Base-by-base conservation (phyloP, 2,888 invertebrate genomes). In the Prosopocoilus inquinatus region DNA sequence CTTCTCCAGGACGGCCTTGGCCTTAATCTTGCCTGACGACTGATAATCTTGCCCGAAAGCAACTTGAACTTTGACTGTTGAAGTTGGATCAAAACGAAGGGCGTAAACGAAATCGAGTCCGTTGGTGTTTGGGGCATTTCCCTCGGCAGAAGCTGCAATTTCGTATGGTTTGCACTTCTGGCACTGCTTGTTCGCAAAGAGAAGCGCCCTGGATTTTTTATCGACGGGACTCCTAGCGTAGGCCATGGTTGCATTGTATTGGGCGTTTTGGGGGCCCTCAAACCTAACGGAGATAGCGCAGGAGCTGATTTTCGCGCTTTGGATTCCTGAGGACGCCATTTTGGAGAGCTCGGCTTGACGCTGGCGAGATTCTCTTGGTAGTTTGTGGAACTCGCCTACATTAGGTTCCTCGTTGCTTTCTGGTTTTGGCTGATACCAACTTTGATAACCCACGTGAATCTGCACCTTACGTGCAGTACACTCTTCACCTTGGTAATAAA, bases 211-310 rank as follows among this genome's bases (percentile, higher is more conserved):
- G 8, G 79, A 73, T 66, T 82, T 84, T 4, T 78, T 72, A 64
- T 85, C 82, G 1, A 82, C 79, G 1, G 78, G 75, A 67, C 85
- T 87, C n/a, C 71, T 67, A 20, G 80, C 82, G 16, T 77, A 64
- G n/a, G 84, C 85, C 8, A 79, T 72, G 3, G 84, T 85, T 1
- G 81, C 60, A 0, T 78, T 73, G 59, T 81, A 82, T 57, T 81
- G 76, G 9, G 77, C 74, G 57, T 79, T 78, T 61, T 79, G 77
- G 35, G 79, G 71, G 15, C 82, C 84, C 35, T 81, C 78, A 55
- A 86, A 80, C 55, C 80, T 74, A 9, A 83, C 69, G 36, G 81
- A 80, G 0, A 83, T 59, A 61, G 87, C 86, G 0, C 81, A 50
- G 4, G 82, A 78, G 36, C 72, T 67, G 9, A 80, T 79, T 51